Percentiles rank a stretch among this genome's conserved stretches.
These are phyloP conservation scores for Vanessa atalanta DNA, from an alignment of 1,140 invertebrate species.

Conservation along the genomic window DNA sequence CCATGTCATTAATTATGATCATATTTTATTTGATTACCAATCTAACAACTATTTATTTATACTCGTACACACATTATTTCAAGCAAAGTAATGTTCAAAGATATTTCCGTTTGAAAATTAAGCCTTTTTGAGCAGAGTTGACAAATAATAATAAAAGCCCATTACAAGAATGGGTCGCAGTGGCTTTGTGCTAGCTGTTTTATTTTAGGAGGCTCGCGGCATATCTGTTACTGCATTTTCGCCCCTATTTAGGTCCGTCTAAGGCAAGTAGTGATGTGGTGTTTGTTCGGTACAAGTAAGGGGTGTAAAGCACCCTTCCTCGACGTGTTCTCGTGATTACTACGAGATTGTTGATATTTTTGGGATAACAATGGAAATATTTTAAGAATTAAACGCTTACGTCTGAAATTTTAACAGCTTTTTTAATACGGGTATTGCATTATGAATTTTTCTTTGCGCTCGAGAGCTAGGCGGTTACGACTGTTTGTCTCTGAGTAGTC, in stretches of 20 bases:
- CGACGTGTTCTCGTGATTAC: conserved; percentile 11
- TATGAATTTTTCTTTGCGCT: background rate
- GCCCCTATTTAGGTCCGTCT: background rate
- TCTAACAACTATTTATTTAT: too few species aligned
- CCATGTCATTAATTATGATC: too few species aligned
- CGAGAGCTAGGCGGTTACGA: background rate
- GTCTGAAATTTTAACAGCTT: background rate
- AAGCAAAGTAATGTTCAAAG: background rate
- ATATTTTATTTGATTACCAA: too few species aligned
- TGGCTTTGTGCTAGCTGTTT: conserved; percentile 6
- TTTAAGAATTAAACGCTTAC: conserved; percentile 7
- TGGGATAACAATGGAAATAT: conserved; percentile 12
- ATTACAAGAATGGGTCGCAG: conserved; percentile 4
- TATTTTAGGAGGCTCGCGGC: conserved; percentile 2
- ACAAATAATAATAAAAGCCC: conserved; percentile 20
- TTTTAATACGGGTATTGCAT: background rate
- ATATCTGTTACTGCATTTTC: background rate
- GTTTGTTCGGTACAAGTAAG: background rate
- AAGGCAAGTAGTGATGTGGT: background rate
- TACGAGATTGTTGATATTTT: conserved; percentile 21
- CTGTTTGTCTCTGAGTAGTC: background rate
- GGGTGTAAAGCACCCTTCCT: conserved; percentile 14
- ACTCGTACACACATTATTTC: too few species aligned
- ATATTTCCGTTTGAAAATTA: background rate
- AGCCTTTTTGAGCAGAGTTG: background rate